Conservation (phyloP, 2,888 invertebrate species). For the Amblyjoppa fuscipennis region DNA sequence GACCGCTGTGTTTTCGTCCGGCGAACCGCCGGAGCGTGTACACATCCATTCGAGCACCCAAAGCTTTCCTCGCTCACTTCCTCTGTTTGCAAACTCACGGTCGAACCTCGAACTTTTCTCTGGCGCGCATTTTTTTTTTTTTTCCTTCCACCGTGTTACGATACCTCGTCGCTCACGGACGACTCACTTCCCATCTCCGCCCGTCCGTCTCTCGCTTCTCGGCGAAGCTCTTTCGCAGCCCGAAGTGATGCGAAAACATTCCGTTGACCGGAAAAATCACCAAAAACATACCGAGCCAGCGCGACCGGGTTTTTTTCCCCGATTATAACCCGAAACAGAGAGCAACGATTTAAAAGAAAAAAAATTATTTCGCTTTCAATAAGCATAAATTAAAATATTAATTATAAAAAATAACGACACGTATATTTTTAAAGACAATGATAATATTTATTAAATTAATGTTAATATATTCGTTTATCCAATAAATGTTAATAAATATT, state of each 20-base stretch:
- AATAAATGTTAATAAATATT: too few species aligned
- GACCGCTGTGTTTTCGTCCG: constrained; percentile 54
- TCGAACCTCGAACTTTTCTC: constrained; percentile 37
- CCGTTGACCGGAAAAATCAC: neutral
- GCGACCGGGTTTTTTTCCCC: constrained; percentile 34
- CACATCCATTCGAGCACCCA: constrained; percentile 74
- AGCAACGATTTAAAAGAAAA: neutral
- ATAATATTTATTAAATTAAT: too few species aligned
- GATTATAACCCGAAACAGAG: constrained; percentile 11
- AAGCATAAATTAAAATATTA: too few species aligned
- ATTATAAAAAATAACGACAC: too few species aligned
- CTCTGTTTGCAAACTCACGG: constrained; percentile 58
- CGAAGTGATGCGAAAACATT: neutral
- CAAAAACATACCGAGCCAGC: neutral
- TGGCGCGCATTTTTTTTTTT: neutral
- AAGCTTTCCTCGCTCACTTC: constrained; percentile 18
- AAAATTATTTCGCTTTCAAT: too few species aligned
- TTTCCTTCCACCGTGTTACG: neutral
- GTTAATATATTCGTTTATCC: too few species aligned
- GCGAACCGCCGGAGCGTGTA: constrained; percentile 78
- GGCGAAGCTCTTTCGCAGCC: too few species aligned
- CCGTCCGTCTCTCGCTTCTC: neutral
- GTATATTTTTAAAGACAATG: too few species aligned
- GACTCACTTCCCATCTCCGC: neutral
- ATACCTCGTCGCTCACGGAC: constrained; percentile 12